Conservation (phyloP, 2,113 vertebrate species). For the Nothoprocta perdicaria region DNA sequence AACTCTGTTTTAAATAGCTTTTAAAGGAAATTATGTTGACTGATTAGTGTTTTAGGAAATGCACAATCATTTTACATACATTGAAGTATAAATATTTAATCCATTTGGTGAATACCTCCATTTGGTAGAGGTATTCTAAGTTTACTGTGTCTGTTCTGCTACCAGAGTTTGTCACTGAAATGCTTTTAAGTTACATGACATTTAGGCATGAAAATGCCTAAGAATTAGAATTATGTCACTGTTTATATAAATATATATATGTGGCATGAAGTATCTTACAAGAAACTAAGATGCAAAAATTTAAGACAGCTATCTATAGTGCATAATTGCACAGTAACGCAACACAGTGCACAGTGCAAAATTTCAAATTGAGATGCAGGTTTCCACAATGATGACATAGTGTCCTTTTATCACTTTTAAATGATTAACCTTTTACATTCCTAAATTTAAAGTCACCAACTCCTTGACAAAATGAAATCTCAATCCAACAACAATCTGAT, state of each 20-base stretch:
- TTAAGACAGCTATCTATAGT: background rate
- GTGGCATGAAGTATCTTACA: background rate
- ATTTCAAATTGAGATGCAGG: background rate
- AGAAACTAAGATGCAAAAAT: background rate
- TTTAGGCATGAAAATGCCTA: background rate
- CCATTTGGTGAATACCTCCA: background rate
- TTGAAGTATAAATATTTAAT: slow-evolving; percentile 38
- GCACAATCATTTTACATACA: background rate
- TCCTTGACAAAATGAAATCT: background rate
- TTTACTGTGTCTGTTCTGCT: background rate
- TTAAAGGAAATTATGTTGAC: background rate
- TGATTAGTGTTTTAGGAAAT: background rate
- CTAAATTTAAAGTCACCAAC: background rate
- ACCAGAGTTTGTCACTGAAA: background rate
- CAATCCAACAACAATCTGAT: background rate
- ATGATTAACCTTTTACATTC: background rate
- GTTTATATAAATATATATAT: background rate
- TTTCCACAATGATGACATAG: background rate
- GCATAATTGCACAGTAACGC: background rate
- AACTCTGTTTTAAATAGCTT: background rate
- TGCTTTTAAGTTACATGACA: background rate
- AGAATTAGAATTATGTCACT: no score
- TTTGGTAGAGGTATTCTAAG: background rate
- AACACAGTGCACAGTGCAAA: background rate
- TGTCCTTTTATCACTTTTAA: background rate